Evolutionary conservation across 1,140 invertebrate species (phyloP), one percentile per base, ranked within the genome.

Genomic region (Asobara japonica): DNA sequence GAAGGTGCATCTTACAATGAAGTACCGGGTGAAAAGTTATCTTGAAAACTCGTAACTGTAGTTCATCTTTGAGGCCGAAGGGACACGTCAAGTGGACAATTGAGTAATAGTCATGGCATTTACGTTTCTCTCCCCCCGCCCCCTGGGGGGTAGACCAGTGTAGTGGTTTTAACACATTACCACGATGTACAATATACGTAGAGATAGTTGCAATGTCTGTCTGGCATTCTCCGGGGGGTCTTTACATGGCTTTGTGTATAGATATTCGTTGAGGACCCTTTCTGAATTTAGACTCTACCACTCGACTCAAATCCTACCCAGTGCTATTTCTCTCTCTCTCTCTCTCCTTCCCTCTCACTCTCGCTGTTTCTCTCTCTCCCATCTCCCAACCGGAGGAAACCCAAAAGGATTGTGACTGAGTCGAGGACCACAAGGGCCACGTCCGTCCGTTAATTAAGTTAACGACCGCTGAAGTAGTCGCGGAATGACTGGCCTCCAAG

Each of bases 381-480:
- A 45, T 45, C 41, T 45, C n/a, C 41, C 41, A 45, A 16, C 20
- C 22, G 51, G 60, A 45, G 27, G 41, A 18, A 48, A 18, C 31
- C 29, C 45, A 62, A 64, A 65, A 66, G 64, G 66, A 75, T 71
- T 69, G 51, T 51, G 69, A 69, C 56, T 36, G 61, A 75, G 73
- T 71, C 69, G 69, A 74, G 73, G 73, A 72, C 73, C 66, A 73
- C 77, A 61, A 65, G 72, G 76, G 75, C 74, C 81, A 80, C 76
- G 75, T 80, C 77, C 77, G 77, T 80, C 69, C 76, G 80, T 81
- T 83, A 83, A 83, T 83, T 82, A 83, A 83, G 80, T 82, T 83
- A 83, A 83, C 79, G 78, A 83, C 77, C 76, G 74, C 78, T 83
- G 78, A 82, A 83, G 78, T 80, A 76, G 72, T 71, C 75, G 68